phyloP scores from a whole-genome alignment of 2,797 vertebrate species.

The Hippocampus kuda region DNA sequence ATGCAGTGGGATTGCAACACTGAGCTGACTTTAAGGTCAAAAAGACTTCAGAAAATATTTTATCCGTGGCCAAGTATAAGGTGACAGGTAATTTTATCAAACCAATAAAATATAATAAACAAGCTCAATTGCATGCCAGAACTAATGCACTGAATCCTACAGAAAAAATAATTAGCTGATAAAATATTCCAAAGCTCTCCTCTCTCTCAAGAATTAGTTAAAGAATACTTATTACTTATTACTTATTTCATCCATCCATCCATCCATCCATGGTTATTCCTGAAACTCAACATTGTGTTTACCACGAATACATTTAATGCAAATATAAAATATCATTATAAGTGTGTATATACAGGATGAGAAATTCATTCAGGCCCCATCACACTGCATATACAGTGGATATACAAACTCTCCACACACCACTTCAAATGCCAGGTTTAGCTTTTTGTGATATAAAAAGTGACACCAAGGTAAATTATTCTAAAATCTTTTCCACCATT shows the following conservation, averaged over 20 bases:
- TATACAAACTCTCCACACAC: neutral
- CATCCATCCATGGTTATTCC: neutral
- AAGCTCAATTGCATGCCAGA: neutral
- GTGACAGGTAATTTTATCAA: neutral
- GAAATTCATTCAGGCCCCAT: neutral
- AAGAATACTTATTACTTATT: neutral
- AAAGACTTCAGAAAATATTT: neutral
- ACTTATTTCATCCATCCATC: neutral
- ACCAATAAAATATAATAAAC: neutral
- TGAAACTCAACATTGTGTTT: neutral
- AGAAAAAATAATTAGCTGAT: neutral
- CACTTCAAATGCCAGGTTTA: neutral
- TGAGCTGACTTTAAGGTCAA: neutral
- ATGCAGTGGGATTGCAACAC: neutral
- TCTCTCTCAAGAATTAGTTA: neutral
- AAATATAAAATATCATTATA: neutral
- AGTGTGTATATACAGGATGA: too few relatives aligned
- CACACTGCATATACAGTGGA: neutral
- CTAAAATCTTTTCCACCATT: neutral
- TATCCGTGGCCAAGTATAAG: neutral
- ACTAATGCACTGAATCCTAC: neutral
- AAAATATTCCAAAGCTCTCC: neutral
- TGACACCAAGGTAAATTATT: neutral
- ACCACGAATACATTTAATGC: neutral
- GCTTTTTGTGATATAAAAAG: neutral